Percentiles rank a stretch among this genome's conserved stretches.
Evolutionary conservation across 2,113 vertebrate genomes (phyloP).

Genomic region (Tragelaphus scriptus): DNA sequence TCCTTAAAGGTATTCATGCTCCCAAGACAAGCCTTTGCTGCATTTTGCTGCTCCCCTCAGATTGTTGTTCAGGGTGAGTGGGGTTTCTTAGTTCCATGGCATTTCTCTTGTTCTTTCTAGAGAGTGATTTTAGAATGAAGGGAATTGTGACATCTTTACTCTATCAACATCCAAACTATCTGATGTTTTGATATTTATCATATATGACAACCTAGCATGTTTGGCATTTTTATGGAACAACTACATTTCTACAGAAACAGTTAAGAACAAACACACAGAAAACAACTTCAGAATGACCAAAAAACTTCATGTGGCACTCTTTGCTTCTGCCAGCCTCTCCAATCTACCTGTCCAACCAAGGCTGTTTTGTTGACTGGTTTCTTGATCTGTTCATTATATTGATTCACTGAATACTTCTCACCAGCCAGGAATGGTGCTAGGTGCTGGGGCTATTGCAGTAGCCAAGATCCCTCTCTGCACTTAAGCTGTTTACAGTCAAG

Average conservation of each 20-base stretch:
- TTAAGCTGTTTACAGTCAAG: fast-evolving
- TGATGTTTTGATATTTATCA: background rate
- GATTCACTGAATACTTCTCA: background rate
- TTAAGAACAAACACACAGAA: background rate
- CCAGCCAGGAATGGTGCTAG: background rate
- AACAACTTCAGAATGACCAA: background rate
- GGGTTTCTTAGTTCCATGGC: fast-evolving
- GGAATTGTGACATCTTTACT: background rate
- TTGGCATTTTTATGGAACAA: background rate
- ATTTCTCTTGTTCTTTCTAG: background rate
- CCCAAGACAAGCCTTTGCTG: background rate
- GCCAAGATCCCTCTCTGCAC: background rate
- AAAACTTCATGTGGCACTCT: fast-evolving
- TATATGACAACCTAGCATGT: background rate
- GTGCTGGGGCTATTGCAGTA: background rate
- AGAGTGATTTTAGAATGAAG: background rate
- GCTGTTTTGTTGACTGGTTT: background rate
- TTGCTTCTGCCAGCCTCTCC: background rate
- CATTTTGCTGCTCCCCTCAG: fast-evolving
- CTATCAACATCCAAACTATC: background rate
- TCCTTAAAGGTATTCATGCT: background rate
- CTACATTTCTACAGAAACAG: background rate
- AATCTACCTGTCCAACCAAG: fast-evolving
- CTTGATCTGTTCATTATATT: background rate
- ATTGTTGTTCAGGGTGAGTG: background rate